Conservation (phyloP, 2,113 vertebrate species). For the Prionailurus viverrinus region DNA sequence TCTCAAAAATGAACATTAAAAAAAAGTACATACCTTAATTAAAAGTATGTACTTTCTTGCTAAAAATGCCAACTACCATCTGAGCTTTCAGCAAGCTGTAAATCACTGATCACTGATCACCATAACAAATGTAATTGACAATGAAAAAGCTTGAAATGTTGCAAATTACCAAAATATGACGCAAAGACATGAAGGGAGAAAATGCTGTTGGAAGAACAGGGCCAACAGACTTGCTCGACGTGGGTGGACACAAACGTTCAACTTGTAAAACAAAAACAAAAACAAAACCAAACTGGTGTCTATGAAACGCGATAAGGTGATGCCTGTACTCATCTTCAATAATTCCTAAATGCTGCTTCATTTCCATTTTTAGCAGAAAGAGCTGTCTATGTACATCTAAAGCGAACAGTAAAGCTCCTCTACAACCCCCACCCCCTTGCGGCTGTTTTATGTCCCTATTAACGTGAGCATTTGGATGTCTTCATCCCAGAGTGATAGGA, state of each 20-base stretch:
- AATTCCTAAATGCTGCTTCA: background rate
- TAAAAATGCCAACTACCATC: background rate
- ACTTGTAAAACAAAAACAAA: background rate
- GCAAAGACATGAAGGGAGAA: background rate
- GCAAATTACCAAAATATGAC: background rate
- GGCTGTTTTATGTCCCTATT: background rate
- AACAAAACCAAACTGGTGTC: background rate
- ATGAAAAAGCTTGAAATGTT: background rate
- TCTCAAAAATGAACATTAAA: background rate
- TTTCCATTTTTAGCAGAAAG: constrained; percentile 26
- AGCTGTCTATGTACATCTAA: background rate
- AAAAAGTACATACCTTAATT: background rate
- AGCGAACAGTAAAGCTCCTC: background rate
- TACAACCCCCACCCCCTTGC: background rate
- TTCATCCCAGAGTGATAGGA: background rate
- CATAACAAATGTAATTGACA: background rate
- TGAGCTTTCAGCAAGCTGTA: background rate
- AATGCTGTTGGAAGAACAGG: background rate
- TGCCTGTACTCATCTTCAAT: background rate
- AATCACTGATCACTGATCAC: background rate
- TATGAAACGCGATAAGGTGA: background rate
- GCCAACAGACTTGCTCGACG: too few species aligned
- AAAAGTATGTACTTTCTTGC: background rate
- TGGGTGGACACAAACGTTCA: background rate
- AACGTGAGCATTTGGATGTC: background rate